Evolutionary conservation across 2,113 vertebrate species (phyloP).

Genomic region (Rhabdomys dilectus): DNA sequence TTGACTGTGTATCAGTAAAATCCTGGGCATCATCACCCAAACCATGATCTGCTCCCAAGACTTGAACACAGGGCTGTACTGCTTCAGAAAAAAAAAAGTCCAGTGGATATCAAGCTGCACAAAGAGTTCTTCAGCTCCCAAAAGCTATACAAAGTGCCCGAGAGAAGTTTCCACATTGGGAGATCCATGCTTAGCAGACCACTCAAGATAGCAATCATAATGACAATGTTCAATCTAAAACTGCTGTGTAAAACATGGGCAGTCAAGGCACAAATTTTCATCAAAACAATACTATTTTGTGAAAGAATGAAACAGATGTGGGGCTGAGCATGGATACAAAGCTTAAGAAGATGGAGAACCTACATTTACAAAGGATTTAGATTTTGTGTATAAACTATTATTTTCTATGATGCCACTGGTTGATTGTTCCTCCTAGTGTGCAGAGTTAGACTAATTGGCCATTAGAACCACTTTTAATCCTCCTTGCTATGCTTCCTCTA

Average conservation of each 20-base stretch:
- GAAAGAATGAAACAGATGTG: conserved; percentile 53
- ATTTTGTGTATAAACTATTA: conserved; percentile 27
- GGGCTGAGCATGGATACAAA: not conserved
- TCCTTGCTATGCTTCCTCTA: conserved; percentile 24
- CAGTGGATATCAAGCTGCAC: not conserved
- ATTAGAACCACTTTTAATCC: conserved; percentile 48
- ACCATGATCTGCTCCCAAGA: not conserved
- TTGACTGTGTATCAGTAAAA: not conserved
- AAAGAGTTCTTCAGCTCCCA: not conserved
- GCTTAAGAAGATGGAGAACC: not conserved
- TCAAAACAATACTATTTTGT: conserved; percentile 25
- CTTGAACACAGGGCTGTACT: not conserved
- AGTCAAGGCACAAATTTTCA: not conserved
- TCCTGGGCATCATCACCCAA: not conserved
- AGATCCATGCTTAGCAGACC: not conserved
- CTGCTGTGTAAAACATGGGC: not conserved
- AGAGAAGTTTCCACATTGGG: not conserved
- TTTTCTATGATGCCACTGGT: conserved; percentile 41
- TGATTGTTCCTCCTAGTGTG: not conserved
- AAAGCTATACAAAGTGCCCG: not conserved
- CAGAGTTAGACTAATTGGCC: not conserved
- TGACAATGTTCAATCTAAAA: conserved; percentile 43
- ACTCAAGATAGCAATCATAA: not conserved
- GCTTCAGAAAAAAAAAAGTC: not conserved
- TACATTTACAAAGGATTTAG: conserved; percentile 12